Evolutionary conservation across 2,113 vertebrate genomes (phyloP).

Genomic region (Pteronura brasiliensis): DNA sequence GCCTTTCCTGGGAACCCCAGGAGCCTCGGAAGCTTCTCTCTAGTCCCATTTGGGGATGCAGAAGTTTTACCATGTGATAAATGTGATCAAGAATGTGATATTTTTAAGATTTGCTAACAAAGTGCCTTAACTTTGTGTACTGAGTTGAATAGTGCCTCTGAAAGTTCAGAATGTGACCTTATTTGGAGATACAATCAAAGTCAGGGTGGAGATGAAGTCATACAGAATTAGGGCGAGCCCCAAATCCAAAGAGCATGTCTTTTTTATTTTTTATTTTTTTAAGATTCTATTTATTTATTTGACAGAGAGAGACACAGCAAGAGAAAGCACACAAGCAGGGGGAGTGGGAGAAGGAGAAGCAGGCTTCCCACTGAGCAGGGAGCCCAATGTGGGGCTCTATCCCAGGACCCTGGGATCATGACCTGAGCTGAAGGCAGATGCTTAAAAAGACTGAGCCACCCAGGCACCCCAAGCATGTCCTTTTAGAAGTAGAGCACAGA

Average conservation of each 20-base stretch:
- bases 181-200: not conserved
- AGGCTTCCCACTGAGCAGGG: too few species aligned
- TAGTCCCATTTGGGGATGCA: not conserved
- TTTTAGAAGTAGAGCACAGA: not conserved
- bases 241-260: too few species aligned
- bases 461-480: too few species aligned
- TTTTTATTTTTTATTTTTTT: too few species aligned
- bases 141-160: not conserved
- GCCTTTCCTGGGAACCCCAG: not conserved
- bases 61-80: not conserved
- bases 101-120: not conserved
- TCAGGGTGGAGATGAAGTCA: not conserved
- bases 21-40: not conserved
- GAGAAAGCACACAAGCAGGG: too few species aligned
- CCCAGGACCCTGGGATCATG: too few species aligned
- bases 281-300: too few species aligned
- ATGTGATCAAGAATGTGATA: not conserved
- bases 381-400: too few species aligned
- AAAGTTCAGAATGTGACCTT: not conserved
- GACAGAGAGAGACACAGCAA: too few species aligned
- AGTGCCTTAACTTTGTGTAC: not conserved
- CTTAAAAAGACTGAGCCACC: too few species aligned
- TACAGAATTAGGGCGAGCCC: not conserved
- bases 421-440: too few species aligned
- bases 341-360: too few species aligned